Percentiles rank a stretch among this genome's conserved stretches.
phyloP scores from a whole-genome alignment of 2,888 invertebrate genomes.

The Cataglyphis albicans region DNA sequence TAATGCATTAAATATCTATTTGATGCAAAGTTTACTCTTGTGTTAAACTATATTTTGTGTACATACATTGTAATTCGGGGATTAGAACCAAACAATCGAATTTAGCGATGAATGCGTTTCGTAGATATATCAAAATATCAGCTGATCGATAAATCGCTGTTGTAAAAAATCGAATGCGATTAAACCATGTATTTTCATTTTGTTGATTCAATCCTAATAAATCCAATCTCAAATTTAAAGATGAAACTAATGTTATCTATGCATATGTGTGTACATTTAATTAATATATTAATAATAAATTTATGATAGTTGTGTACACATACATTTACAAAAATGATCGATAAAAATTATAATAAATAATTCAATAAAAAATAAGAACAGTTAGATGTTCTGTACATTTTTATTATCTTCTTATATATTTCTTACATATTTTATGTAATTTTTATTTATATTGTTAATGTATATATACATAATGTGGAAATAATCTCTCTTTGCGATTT shows the following conservation, averaged over 20 bases:
- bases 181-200: neutral
- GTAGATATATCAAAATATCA: conserved; percentile 11
- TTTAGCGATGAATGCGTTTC: conserved; percentile 29
- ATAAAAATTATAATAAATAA: conserved; percentile 8
- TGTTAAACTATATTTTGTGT: conserved; percentile 11
- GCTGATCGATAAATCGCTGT: conserved; percentile 17
- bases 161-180: conserved; percentile 6
- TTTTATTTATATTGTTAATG: conserved; percentile 2
- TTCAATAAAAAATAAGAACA: neutral
- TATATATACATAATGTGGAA: neutral
- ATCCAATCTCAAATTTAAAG: neutral
- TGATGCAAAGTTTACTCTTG: conserved; percentile 14
- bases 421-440: neutral
- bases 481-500: neutral
- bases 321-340: neutral
- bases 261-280: neutral
- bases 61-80: conserved; percentile 6
- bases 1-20: conserved; percentile 1
- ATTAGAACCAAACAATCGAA: conserved; percentile 15
- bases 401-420: neutral
- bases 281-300: too few relatives aligned
- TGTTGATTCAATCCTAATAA: conserved; percentile 1
- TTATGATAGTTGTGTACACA: neutral
- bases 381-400: neutral
- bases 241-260: neutral